Evolutionary conservation across 1,140 invertebrate genomes (phyloP).

Genomic region (Ceratina japonica): DNA sequence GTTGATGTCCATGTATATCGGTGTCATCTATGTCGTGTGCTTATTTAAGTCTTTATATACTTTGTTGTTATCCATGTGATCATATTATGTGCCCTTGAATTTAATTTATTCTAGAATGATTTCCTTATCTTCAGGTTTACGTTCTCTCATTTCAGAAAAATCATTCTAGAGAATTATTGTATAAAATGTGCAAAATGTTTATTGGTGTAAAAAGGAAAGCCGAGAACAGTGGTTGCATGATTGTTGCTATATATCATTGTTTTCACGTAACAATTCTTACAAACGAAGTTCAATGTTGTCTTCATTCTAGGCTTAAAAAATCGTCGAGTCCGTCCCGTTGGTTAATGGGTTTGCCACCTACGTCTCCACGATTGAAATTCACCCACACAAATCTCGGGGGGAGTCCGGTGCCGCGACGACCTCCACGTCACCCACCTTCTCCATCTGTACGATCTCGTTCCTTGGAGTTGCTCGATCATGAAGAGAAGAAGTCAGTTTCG

Average conservation of each 20-base stretch:
- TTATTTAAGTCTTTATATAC: slow-evolving; percentile 9
- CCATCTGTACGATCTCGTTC: slow-evolving; percentile 68
- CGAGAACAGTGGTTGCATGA: slow-evolving; percentile 10
- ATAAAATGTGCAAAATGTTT: neutral
- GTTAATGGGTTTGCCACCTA: slow-evolving; percentile 77
- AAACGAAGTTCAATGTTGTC: slow-evolving; percentile 3
- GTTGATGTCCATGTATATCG: slow-evolving; percentile 27
- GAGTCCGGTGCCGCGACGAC: slow-evolving; percentile 63
- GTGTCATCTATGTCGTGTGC: slow-evolving; percentile 10
- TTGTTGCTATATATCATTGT: slow-evolving; percentile 57
- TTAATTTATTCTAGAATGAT: neutral
- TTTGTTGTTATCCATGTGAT: neutral
- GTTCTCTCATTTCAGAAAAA: neutral
- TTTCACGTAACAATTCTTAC: neutral
- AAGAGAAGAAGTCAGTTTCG: slow-evolving; percentile 51
- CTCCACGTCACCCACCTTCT: slow-evolving; percentile 66
- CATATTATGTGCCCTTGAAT: neutral
- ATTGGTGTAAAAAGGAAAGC: neutral
- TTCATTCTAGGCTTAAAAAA: slow-evolving; percentile 80
- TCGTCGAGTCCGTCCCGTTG: slow-evolving; percentile 83
- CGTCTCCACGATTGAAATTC: slow-evolving; percentile 70
- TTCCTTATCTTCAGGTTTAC: neutral
- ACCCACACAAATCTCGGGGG: slow-evolving; percentile 63
- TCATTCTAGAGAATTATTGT: neutral
- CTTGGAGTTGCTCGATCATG: slow-evolving; percentile 66